Percentiles rank a stretch among this genome's conserved stretches.
These are phyloP conservation scores for Gambusia holbrooki DNA, from an alignment of 2,113 vertebrate species.

Conservation along the genomic window DNA sequence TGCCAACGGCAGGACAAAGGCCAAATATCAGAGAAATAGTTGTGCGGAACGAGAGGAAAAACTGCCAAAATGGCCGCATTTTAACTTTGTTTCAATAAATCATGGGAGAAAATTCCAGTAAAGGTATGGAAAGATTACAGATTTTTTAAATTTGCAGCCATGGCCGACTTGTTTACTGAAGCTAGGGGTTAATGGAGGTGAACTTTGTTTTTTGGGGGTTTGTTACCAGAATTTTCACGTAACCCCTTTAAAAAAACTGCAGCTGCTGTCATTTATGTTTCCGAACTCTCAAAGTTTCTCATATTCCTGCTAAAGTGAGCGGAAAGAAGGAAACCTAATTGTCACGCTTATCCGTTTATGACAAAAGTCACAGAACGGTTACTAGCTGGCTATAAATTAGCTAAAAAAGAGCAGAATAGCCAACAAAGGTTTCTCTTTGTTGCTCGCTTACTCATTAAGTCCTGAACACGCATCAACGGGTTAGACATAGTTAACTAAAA, in stretches of 20 bases:
- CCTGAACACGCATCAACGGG: background rate
- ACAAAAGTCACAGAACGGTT: background rate
- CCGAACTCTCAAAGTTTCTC: background rate
- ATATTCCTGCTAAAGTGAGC: conserved; percentile 31
- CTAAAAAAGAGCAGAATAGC: background rate
- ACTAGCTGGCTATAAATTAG: background rate
- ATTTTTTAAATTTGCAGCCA: no score
- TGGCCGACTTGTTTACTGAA: background rate
- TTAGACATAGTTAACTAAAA: background rate
- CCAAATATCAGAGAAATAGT: no score
- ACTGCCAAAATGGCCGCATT: no score
- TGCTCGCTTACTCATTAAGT: background rate
- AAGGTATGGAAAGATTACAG: no score
- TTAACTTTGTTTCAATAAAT: no score
- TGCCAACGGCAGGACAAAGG: no score
- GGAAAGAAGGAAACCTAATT: conserved; percentile 28
- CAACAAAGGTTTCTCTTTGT: background rate
- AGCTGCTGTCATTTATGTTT: background rate
- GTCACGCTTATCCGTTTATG: background rate
- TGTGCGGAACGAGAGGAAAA: no score
- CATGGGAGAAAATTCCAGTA: no score
- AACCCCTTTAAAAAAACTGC: background rate
- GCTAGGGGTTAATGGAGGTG: background rate
- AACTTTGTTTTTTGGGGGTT: background rate
- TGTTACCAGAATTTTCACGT: no score